These are phyloP conservation scores for Phaethon lepturus DNA, from an alignment of 2,113 vertebrate genomes.

Conservation along the genomic window DNA sequence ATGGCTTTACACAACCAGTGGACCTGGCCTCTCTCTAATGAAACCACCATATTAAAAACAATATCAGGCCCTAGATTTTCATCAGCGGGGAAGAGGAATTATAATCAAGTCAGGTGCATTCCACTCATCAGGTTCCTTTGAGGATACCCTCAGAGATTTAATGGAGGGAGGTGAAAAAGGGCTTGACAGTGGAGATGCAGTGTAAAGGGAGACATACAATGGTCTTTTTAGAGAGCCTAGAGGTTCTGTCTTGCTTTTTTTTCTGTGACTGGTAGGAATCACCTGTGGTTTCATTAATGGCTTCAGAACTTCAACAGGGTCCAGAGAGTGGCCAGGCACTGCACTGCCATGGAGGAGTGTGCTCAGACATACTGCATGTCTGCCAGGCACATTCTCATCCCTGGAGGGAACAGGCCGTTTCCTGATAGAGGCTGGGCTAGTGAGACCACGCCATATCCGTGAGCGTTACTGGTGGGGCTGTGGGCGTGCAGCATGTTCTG, in stretches of 20 bases:
- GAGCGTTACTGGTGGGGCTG: neutral
- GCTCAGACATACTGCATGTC: neutral
- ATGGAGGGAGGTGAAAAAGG: neutral
- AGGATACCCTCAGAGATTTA: neutral
- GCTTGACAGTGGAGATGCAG: neutral
- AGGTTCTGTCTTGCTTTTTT: neutral
- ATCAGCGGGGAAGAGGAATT: neutral
- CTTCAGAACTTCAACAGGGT: neutral
- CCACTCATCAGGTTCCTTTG: neutral
- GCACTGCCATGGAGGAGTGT: neutral
- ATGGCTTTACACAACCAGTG: neutral
- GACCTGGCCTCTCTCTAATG: neutral
- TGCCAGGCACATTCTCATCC: neutral
- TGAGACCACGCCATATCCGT: neutral
- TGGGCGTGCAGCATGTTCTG: neutral
- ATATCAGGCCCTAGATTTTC: neutral
- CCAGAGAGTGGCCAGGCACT: neutral
- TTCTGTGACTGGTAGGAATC: neutral
- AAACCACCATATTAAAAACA: neutral
- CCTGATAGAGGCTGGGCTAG: neutral
- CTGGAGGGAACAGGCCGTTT: neutral
- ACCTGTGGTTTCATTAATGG: neutral
- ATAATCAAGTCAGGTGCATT: neutral
- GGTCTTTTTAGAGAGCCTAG: neutral
- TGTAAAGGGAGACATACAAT: rapidly evolving